Evolutionary conservation across 2,888 invertebrate genomes (phyloP).

Genomic region (Spatulosminthurus flaviceps): DNA sequence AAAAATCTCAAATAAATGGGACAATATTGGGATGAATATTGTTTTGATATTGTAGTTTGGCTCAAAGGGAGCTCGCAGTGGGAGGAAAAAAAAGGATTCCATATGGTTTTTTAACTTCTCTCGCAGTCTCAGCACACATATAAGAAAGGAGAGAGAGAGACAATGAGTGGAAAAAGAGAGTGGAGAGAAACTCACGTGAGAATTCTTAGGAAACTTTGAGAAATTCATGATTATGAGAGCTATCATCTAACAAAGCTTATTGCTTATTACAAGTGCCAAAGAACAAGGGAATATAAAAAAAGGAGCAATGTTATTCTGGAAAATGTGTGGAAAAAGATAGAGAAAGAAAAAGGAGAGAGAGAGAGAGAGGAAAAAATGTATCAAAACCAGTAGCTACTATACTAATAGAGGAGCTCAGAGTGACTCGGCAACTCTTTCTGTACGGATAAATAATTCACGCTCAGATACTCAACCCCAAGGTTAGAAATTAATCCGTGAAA

Average conservation of each 20-base stretch:
- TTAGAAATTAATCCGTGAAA: constrained; percentile 52
- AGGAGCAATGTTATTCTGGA: constrained; percentile 2
- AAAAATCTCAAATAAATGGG: too few species aligned
- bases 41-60: not conserved
- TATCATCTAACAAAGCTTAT: not conserved
- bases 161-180: constrained; percentile 23
- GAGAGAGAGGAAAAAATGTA: too few species aligned
- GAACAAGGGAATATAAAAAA: not conserved
- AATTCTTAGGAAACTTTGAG: not conserved
- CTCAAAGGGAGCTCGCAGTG: not conserved
- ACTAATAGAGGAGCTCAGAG: not conserved
- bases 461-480: constrained; percentile 45
- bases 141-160: not conserved
- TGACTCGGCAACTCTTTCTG: constrained; percentile 33
- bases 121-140: too few species aligned
- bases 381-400: constrained; percentile 37
- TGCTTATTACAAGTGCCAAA: not conserved
- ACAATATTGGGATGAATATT: constrained; percentile 7
- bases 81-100: not conserved
- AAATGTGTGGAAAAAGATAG: constrained; percentile 12
- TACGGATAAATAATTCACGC: constrained; percentile 46
- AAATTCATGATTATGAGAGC: constrained; percentile 11
- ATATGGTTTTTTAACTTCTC: not conserved
- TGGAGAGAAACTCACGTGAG: not conserved
- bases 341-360: too few species aligned